Conservation (phyloP, 2,888 invertebrate genomes). For the Drosophila imparisetae region DNA sequence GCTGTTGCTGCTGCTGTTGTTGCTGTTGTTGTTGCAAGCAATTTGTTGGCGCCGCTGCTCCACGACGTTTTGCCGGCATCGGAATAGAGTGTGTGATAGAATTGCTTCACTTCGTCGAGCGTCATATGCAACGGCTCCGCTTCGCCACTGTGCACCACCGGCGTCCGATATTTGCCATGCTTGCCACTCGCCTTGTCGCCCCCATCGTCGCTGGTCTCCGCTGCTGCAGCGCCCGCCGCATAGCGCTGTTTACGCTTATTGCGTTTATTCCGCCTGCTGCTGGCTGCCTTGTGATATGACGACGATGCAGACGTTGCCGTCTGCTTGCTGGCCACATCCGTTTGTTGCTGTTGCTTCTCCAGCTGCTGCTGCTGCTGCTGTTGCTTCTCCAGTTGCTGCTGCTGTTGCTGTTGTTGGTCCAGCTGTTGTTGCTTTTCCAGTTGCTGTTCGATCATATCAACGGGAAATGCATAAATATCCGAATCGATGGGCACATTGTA, state of each 20-base stretch:
- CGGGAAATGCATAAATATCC: conserved; percentile 94
- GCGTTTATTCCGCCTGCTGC: conserved; percentile 76
- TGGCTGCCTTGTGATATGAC: conserved; percentile 25
- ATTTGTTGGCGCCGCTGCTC: conserved; percentile 19
- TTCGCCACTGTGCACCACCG: conserved; percentile 51
- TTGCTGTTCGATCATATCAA: conserved; percentile 88
- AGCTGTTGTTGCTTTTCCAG: conserved; percentile 34
- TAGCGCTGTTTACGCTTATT: conserved; percentile 82
- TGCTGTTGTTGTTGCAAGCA: neutral
- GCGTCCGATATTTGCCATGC: conserved; percentile 71
- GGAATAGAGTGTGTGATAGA: conserved; percentile 92
- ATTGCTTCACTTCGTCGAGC: conserved; percentile 92
- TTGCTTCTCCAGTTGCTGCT: conserved; percentile 41
- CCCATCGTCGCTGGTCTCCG: conserved; percentile 73
- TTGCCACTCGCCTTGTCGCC: conserved; percentile 67
- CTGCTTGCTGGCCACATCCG: conserved; percentile 16
- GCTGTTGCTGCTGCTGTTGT: neutral
- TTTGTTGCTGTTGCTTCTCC: conserved; percentile 11
- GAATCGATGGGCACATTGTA: conserved; percentile 95
- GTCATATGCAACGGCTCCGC: conserved; percentile 93
- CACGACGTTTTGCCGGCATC: conserved; percentile 67
- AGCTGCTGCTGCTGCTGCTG: conserved; percentile 23
- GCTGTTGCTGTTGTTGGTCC: conserved; percentile 25
- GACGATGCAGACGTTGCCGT: neutral
- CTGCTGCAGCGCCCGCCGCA: conserved; percentile 51